phyloP scores from a whole-genome alignment of 2,797 vertebrate genomes.

The Emys orbicularis region DNA sequence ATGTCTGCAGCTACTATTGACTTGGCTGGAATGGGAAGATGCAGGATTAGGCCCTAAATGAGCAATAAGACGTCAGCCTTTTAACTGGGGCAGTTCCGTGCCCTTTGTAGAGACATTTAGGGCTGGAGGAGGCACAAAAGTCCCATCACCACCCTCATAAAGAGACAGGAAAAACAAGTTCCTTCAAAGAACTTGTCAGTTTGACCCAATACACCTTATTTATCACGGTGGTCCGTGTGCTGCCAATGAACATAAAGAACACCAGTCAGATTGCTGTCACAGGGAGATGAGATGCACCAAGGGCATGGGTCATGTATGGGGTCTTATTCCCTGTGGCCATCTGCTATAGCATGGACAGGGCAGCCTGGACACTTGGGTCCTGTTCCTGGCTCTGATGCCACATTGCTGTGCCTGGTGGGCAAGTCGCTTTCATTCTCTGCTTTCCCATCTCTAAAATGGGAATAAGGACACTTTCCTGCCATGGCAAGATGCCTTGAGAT shows the following conservation, averaged over 20 bases:
- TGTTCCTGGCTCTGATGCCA: background rate
- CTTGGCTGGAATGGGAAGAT: background rate
- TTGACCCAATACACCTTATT: background rate
- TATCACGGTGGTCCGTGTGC: background rate
- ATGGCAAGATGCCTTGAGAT: background rate
- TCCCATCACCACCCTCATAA: background rate
- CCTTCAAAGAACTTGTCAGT: background rate
- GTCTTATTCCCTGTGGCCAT: background rate
- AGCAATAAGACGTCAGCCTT: background rate
- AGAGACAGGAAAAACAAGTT: too few species aligned
- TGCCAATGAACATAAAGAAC: background rate
- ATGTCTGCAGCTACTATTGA: background rate
- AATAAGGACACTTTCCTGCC: background rate
- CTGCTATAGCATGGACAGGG: background rate
- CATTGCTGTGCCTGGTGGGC: background rate
- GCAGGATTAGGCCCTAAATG: background rate
- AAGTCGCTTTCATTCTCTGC: background rate
- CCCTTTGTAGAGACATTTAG: background rate
- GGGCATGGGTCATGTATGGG: background rate
- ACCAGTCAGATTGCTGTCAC: background rate
- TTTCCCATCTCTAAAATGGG: background rate
- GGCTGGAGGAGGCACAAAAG: background rate
- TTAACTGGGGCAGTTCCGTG: background rate
- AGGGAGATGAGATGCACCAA: background rate
- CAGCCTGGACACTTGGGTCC: background rate